A percentile compares a stretch with the other conserved stretches of the same genome.
Evolutionary conservation across 2,113 vertebrate species (phyloP).

Genomic region (Peucedramus taeniatus): DNA sequence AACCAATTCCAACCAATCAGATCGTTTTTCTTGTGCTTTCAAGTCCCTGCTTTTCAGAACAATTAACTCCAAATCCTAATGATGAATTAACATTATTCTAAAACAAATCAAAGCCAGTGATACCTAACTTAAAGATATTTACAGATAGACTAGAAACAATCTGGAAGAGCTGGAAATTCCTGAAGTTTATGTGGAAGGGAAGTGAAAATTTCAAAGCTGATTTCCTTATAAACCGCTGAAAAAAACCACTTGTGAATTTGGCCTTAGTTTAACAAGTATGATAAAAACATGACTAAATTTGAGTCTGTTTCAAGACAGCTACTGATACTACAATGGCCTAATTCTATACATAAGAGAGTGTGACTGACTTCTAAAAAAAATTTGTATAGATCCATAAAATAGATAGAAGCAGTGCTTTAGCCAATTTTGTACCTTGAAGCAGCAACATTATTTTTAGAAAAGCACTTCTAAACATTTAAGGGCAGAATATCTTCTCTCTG

Average conservation of each 20-base stretch:
- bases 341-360: neutral
- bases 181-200: neutral
- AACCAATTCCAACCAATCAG: neutral
- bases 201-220: neutral
- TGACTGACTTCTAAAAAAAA: neutral
- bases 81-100: neutral
- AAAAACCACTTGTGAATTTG: neutral
- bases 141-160: neutral
- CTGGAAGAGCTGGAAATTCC: neutral
- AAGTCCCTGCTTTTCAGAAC: neutral
- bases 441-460: neutral
- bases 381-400: neutral
- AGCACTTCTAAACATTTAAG: neutral
- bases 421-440: neutral
- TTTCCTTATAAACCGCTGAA: neutral
- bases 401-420: neutral
- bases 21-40: neutral
- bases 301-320: neutral
- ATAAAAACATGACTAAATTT: neutral
- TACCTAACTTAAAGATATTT: neutral
- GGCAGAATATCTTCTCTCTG: neutral
- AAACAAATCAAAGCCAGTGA: neutral
- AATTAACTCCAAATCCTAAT: neutral
- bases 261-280: neutral
- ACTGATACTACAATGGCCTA: neutral